These are phyloP conservation scores for Protonemura montana DNA, from an alignment of 2,888 invertebrate genomes.

Conservation along the genomic window DNA sequence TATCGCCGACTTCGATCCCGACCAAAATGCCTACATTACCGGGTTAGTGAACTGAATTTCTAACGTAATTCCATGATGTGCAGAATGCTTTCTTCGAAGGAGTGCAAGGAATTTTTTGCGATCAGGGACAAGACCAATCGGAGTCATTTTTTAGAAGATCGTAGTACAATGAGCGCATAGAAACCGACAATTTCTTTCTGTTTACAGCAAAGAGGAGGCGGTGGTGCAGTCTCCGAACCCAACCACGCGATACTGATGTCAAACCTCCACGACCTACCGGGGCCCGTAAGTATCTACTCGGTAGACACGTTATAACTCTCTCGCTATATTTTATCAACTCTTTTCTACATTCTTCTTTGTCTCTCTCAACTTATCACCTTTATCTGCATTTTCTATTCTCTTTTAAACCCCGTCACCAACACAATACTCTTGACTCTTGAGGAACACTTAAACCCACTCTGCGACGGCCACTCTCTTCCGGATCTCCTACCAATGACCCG, in stretches of 20 bases:
- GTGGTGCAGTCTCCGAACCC: conserved; percentile 57
- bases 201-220: conserved; percentile 63
- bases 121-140: too few relatives aligned
- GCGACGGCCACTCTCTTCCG: background rate
- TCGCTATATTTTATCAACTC: conserved; percentile 33
- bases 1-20: background rate
- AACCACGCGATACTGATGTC: conserved; percentile 66
- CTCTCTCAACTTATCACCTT: conserved; percentile 32
- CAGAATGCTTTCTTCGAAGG: too few relatives aligned
- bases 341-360: conserved; percentile 42
- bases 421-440: background rate
- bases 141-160: background rate
- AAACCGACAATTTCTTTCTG: background rate
- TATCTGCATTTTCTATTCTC: conserved; percentile 15
- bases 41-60: background rate
- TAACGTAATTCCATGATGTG: too few relatives aligned
- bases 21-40: background rate
- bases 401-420: background rate
- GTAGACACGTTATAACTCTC: conserved; percentile 20
- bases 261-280: conserved; percentile 67
- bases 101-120: too few relatives aligned
- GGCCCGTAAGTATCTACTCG: conserved; percentile 65
- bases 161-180: background rate
- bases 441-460: background rate
- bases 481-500: background rate